Evolutionary conservation across 2,888 invertebrate species (phyloP), one percentile per base, ranked within the genome.

Genomic region (Auanema sp.): DNA sequence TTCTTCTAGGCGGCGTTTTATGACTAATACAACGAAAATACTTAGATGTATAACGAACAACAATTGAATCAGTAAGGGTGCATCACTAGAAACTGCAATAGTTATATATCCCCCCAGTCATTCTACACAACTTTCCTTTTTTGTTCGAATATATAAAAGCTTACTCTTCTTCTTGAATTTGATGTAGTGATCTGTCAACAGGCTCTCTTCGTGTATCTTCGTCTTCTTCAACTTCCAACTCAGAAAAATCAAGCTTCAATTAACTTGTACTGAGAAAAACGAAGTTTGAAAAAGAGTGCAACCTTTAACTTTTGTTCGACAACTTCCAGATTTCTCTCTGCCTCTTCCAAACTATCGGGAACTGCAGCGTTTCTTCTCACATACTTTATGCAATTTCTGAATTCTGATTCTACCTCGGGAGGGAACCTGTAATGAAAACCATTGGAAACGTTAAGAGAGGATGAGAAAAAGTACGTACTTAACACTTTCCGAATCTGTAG

Each of bases 291-390:
- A 47, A 21, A 47, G 10, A 47, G 47, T 18, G 21, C 47, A 47
- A 47, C 58, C 54, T 51, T 60, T 24, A 65, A 18, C 23, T 65
- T 53, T 8, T 56, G 47, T 49, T 65, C 65, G n/a, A 61, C 16
- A n/a, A 25, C 55, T 14, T 25, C 41, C 2, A 79, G 63, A 12
- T 25, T 44, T 40, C 62, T 50, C 24, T 71, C 66, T 18, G 66
- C 68, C 24, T 68, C 66, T 10, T 61, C 51, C 40, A 68, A 53
- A 50, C 24, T 51, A 1, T 47, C 60, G 8, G 77, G 67, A 47
- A 76, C 65, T 16, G 40, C 53, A 2, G 41, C n/a, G 18, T 52
- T 54, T 25, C 65, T 58, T 16, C 66, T 33, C 8, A 65, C 33
- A 16, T 44, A 18, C 24, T 50, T 59, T 57, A 66, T 66, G 44